Evolutionary conservation across 1,140 invertebrate species (phyloP).

Genomic region (Reticulitermes speratus): DNA sequence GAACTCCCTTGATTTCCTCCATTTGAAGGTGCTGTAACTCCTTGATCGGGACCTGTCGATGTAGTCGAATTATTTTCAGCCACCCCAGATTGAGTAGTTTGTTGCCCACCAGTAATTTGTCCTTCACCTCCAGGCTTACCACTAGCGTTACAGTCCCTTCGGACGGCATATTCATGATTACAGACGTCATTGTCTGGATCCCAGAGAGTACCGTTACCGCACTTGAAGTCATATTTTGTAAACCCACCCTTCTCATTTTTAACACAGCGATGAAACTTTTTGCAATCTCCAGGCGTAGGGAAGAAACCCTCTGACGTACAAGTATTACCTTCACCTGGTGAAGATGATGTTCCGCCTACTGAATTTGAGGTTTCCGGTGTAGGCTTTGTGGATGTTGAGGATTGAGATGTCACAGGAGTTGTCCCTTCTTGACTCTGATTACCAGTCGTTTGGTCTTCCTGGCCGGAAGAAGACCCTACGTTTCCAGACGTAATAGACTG

Average conservation of each 20-base stretch:
- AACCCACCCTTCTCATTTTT: slow-evolving; percentile 57
- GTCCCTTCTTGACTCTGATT: background rate
- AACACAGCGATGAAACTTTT: slow-evolving; percentile 67
- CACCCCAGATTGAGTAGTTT: background rate
- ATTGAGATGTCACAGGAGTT: background rate
- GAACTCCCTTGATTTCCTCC: too few species aligned
- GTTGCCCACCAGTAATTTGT: background rate
- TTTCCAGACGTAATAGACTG: background rate
- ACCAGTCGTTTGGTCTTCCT: background rate
- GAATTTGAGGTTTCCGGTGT: too few species aligned
- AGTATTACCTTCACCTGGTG: background rate
- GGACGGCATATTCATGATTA: slow-evolving; percentile 56
- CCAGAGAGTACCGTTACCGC: slow-evolving; percentile 65
- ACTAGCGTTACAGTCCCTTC: background rate
- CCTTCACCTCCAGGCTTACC: background rate
- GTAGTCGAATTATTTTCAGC: background rate
- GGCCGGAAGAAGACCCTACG: background rate
- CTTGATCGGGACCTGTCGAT: background rate
- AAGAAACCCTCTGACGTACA: slow-evolving; percentile 46
- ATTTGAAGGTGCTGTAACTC: background rate
- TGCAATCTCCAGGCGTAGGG: slow-evolving; percentile 58
- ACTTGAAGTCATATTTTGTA: slow-evolving; percentile 61
- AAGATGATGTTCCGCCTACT: background rate
- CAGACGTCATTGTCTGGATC: slow-evolving; percentile 58
- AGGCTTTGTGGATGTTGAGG: background rate